Evolutionary conservation across 2,113 vertebrate species (phyloP).

Genomic region (Brienomyrus brachyistius): DNA sequence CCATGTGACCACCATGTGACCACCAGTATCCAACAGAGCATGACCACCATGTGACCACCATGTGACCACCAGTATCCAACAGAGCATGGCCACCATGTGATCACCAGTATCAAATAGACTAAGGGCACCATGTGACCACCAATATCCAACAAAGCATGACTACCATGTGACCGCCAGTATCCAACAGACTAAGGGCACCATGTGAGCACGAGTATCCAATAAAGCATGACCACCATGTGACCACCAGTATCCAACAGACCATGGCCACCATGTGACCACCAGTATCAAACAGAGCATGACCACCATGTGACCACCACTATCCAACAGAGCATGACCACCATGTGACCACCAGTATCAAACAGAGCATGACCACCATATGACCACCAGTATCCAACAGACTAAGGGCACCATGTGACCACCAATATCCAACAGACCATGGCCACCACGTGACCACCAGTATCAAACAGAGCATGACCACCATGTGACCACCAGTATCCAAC

Average conservation of each 20-base stretch:
- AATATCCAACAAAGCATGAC: neutral
- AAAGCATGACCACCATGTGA: neutral
- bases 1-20: neutral
- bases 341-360: no score
- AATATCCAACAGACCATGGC: neutral
- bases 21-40: no score
- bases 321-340: no score
- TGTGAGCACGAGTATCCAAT: neutral
- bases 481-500: neutral
- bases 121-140: neutral
- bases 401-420: neutral
- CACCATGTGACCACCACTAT: no score
- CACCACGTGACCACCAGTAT: neutral
- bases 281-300: no score
- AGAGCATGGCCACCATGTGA: neutral
- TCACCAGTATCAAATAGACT: neutral
- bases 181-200: neutral
- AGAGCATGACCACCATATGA: neutral
- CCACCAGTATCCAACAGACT: neutral
- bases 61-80: no score
- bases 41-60: no score
- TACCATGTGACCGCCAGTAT: neutral
- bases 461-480: neutral
- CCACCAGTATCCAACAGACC: neutral
- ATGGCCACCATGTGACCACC: neutral